A percentile compares a stretch with the other conserved stretches of the same genome.
phyloP scores from a whole-genome alignment of 2,113 vertebrate species.

The Progne subis region DNA sequence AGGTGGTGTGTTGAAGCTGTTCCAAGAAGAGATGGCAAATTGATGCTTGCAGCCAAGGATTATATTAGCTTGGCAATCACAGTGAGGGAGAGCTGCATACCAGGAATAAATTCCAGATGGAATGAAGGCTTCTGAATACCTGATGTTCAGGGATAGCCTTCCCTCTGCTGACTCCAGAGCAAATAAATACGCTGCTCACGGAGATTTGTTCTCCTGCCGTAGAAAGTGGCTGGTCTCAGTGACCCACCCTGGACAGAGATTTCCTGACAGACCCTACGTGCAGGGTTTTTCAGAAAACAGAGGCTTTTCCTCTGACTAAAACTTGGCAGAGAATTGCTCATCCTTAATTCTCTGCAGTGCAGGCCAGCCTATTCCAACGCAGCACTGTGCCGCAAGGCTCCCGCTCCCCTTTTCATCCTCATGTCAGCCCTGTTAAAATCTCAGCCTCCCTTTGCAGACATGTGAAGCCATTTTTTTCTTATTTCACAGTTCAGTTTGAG shows the following conservation, averaged over 20 bases:
- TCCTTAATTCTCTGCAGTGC: neutral
- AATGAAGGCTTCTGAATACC: neutral
- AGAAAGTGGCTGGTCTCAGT: neutral
- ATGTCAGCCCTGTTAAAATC: neutral
- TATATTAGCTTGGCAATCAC: neutral
- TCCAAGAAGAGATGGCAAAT: neutral
- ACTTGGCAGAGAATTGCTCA: neutral
- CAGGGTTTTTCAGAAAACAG: neutral
- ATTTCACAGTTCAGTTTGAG: neutral
- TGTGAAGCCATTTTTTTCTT: neutral
- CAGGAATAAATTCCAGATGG: constrained; percentile 13
- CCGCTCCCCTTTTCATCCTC: neutral
- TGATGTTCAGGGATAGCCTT: neutral
- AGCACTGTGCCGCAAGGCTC: neutral
- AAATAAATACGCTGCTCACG: neutral
- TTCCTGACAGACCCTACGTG: neutral
- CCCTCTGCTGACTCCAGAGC: neutral
- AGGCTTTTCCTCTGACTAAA: neutral
- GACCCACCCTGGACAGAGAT: neutral
- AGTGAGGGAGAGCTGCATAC: neutral
- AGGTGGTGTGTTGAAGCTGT: neutral
- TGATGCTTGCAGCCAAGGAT: neutral
- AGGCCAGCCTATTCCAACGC: neutral
- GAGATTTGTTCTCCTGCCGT: neutral
- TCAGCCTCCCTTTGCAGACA: neutral